A percentile compares a stretch with the other conserved stretches of the same genome.
Conservation (phyloP, 2,888 invertebrate genomes). For the Drosophila leonis region DNA sequence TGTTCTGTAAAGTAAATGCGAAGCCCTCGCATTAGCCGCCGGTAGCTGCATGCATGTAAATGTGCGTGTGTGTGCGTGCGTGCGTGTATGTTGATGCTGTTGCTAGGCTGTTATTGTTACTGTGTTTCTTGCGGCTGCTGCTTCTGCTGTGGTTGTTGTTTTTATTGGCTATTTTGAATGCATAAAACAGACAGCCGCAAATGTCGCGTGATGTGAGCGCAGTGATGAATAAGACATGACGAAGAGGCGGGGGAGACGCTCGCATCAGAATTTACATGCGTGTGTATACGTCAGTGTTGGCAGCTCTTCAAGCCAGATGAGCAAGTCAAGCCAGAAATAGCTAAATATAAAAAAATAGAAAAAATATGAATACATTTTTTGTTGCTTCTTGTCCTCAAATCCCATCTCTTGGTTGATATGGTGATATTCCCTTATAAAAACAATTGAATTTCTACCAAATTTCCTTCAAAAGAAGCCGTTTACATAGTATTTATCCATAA, state of each 20-base stretch:
- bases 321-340: too few species aligned
- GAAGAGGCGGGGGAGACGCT: constrained; percentile 9
- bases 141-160: constrained; percentile 27
- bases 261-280: constrained; percentile 35
- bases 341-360: too few species aligned
- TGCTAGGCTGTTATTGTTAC: constrained; percentile 56
- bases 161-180: constrained; percentile 49
- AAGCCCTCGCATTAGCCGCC: constrained; percentile 35
- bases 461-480: too few species aligned
- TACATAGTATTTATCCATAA: too few species aligned
- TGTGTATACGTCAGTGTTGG: too few species aligned
- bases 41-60: constrained; percentile 17
- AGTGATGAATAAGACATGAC: constrained; percentile 11
- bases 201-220: constrained; percentile 60
- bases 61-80: not conserved
- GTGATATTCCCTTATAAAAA: too few species aligned
- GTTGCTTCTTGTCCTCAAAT: too few species aligned
- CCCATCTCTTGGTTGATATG: too few species aligned
- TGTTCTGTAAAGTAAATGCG: constrained; percentile 25
- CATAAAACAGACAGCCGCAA: constrained; percentile 66
- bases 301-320: too few species aligned
- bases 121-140: constrained; percentile 39
- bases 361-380: too few species aligned
- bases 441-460: too few species aligned
- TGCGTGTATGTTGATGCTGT: constrained; percentile 57